A percentile compares a stretch with the other conserved stretches of the same genome.
Conservation (phyloP, 2,888 invertebrate species). For the Tachina grossa region DNA sequence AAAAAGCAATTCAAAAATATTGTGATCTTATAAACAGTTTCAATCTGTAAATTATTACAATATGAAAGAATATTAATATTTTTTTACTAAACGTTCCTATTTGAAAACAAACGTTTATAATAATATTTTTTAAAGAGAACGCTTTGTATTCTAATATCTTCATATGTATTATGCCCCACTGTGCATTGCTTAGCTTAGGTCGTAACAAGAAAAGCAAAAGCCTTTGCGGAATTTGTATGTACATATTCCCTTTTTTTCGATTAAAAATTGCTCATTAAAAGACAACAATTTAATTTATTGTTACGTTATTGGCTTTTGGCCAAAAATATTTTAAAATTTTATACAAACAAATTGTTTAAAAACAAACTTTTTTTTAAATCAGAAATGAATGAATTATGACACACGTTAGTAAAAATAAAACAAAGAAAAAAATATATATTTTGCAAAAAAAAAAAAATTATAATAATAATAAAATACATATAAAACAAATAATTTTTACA, state of each 20-base stretch:
- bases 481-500: slow-evolving; percentile 25
- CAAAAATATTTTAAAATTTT: slow-evolving; percentile 43
- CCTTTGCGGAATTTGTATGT: background rate
- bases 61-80: no score
- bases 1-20: no score
- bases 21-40: no score
- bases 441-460: slow-evolving; percentile 14
- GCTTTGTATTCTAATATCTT: background rate
- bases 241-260: background rate
- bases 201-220: background rate
- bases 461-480: background rate
- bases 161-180: background rate
- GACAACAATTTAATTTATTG: slow-evolving; percentile 36
- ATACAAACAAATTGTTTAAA: slow-evolving; percentile 3
- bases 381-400: slow-evolving; percentile 46
- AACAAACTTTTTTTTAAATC: slow-evolving; percentile 28
- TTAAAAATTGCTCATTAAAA: slow-evolving; percentile 21
- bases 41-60: no score
- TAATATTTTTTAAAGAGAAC: background rate
- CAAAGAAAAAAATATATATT: background rate
- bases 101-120: background rate
- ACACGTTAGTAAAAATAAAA: slow-evolving; percentile 36
- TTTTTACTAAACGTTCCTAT: no score
- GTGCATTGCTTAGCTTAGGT: slow-evolving; percentile 6
- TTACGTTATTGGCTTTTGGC: slow-evolving; percentile 47